Percentiles rank a stretch among this genome's conserved stretches.
Conservation (phyloP, 2,888 invertebrate species). For the Ametastegia equiseti region DNA sequence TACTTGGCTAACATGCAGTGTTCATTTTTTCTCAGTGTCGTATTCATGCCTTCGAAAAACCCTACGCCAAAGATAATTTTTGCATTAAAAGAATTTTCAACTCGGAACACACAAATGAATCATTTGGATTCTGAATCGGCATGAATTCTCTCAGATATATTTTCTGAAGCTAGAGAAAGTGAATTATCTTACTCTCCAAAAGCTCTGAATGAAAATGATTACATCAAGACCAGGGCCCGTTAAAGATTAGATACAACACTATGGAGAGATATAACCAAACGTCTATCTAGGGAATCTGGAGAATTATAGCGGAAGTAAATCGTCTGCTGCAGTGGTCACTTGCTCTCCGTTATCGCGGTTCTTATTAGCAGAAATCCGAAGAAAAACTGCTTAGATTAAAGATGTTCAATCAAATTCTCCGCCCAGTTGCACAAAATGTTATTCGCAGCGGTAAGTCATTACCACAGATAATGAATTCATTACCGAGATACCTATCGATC, state of each 20-base stretch:
- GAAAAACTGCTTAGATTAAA: neutral
- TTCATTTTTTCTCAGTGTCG: too few species aligned
- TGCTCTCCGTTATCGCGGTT: constrained; percentile 4
- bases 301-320: constrained; percentile 24
- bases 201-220: neutral
- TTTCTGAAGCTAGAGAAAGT: too few species aligned
- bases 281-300: neutral
- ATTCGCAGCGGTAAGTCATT: constrained; percentile 36
- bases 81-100: neutral
- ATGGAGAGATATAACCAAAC: neutral
- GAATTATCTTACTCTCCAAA: neutral
- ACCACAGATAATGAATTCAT: neutral
- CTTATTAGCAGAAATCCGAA: neutral
- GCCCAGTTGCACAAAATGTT: constrained; percentile 39
- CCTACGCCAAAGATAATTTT: neutral
- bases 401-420: constrained; percentile 49
- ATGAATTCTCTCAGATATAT: neutral
- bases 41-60: neutral
- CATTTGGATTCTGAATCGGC: neutral
- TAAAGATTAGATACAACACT: neutral
- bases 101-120: neutral
- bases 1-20: too few species aligned
- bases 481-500: neutral
- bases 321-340: constrained; percentile 27
- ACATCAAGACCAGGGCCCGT: neutral